Conservation (phyloP, 2,797 vertebrate genomes). For the Ptychobarbus kaznakovi region DNA sequence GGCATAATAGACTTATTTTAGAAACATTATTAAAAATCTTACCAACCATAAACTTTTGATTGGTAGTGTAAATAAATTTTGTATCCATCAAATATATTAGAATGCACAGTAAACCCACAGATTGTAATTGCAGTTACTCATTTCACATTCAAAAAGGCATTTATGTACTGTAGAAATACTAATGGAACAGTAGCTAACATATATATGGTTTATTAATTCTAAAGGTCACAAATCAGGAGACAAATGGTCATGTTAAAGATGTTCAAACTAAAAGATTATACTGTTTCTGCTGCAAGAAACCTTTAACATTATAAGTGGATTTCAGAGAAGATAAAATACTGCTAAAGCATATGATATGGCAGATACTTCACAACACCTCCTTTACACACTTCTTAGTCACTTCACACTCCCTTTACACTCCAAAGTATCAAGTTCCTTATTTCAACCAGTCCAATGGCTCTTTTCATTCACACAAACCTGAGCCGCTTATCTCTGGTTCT, state of each 20-base stretch:
- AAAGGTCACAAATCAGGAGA: not conserved
- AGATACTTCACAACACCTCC: not conserved
- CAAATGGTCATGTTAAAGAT: too few species aligned
- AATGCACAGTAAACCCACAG: not conserved
- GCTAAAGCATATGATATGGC: not conserved
- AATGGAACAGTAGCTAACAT: not conserved
- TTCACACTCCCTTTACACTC: constrained; percentile 7
- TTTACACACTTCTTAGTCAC: constrained; percentile 32
- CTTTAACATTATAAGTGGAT: constrained; percentile 24
- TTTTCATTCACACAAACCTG: constrained; percentile 45
- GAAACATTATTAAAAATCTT: not conserved
- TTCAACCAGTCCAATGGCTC: constrained; percentile 34
- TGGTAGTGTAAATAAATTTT: not conserved
- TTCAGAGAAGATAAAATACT: not conserved
- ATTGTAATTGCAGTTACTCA: not conserved
- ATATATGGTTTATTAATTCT: not conserved
- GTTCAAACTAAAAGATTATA: not conserved
- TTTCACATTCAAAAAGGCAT: not conserved
- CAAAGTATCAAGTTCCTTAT: constrained; percentile 37
- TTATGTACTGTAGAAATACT: not conserved
- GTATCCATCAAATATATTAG: not conserved
- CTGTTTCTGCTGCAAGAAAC: not conserved
- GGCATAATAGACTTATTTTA: not conserved
- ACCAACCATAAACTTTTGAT: not conserved
- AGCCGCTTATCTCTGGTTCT: constrained; percentile 45